A percentile compares a stretch with the other conserved stretches of the same genome.
Evolutionary conservation across 1,140 invertebrate species (phyloP).

Genomic region (Eupeodes corollae): DNA sequence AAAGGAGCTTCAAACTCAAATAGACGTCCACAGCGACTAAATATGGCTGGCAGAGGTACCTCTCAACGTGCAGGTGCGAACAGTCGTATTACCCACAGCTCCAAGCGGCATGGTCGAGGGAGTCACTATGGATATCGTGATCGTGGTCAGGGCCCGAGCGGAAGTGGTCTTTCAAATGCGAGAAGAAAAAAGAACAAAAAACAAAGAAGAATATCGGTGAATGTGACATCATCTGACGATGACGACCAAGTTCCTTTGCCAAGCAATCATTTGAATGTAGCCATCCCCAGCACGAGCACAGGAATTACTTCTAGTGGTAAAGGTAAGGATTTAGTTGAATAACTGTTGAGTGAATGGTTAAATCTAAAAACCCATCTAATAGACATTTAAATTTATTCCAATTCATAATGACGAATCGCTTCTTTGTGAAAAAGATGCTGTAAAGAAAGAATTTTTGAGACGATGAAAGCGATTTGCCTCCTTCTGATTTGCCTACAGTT

Average conservation of each 20-base stretch:
- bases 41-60: conserved; percentile 1
- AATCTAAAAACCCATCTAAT: too few species aligned
- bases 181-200: conserved; percentile 5
- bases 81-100: background rate
- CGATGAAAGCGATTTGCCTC: too few species aligned
- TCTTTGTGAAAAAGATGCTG: too few species aligned
- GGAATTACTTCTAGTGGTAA: conserved; percentile 14
- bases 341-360: too few species aligned
- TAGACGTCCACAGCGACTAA: conserved; percentile 4
- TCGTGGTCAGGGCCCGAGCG: too few species aligned
- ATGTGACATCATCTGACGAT: conserved; percentile 3
- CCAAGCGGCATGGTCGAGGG: background rate
- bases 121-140: too few species aligned
- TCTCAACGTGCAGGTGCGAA: background rate
- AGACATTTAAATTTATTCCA: too few species aligned
- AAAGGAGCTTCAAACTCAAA: conserved; percentile 10
- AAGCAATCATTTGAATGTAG: conserved; percentile 2
- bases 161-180: background rate
- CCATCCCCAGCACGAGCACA: conserved; percentile 13
- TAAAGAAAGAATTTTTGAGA: too few species aligned
- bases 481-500: too few species aligned
- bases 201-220: background rate
- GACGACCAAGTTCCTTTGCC: background rate
- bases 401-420: too few species aligned
- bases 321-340: background rate